Base-by-base conservation (phyloP, 2,888 invertebrate species). In the Cheilosia variabilis region DNA sequence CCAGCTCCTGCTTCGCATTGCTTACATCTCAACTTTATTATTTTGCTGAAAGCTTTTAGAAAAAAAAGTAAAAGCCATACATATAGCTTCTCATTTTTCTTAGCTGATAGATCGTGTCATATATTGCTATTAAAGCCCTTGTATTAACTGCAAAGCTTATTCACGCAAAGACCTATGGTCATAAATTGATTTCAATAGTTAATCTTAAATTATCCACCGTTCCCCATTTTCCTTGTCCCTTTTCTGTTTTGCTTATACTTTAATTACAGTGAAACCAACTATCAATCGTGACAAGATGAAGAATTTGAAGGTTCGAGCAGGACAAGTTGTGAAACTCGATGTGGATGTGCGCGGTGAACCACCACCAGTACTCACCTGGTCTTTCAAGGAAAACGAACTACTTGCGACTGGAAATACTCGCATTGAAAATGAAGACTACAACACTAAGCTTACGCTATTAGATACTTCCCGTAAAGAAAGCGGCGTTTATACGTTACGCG, bases 331-430 rank as follows among this genome's bases (percentile, higher is more conserved):
- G 89, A 97, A 96, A 89, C 94, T 99, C 89, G 98, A 98, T 91
- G 98, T 99, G 3, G 97, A 98, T 92, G 96, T 98, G 88, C 96
- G 96, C 91, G 99, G 99, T 91, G 99, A 99, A 93, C 99, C 99
- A 63, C 96, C 98, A 90, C 99, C 99, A 92, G 96, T 95, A 87
- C 95, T 96, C 89, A 96, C 95, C 6, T 98, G 98, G 98, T 95
- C 79, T 34, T 89, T 91, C 41, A 91, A 90, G 37, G 90, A 89
- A 3, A 93, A 94, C 92, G 94, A 94, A 84, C 92, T 97, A 75
- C 95, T 96, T 90, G 95, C 94, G 31, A 94, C 94, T 60, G 94
- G 94, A 9, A 94, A 94, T 68, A 91, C 95, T 5, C 97, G 96
- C 89, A 95, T 99, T 88, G 97, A 97, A 90, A 96, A 97, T 91